A percentile compares a stretch with the other conserved stretches of the same genome.
These are phyloP conservation scores for Gila orcuttii DNA, from an alignment of 2,113 vertebrate species.

Conservation along the genomic window DNA sequence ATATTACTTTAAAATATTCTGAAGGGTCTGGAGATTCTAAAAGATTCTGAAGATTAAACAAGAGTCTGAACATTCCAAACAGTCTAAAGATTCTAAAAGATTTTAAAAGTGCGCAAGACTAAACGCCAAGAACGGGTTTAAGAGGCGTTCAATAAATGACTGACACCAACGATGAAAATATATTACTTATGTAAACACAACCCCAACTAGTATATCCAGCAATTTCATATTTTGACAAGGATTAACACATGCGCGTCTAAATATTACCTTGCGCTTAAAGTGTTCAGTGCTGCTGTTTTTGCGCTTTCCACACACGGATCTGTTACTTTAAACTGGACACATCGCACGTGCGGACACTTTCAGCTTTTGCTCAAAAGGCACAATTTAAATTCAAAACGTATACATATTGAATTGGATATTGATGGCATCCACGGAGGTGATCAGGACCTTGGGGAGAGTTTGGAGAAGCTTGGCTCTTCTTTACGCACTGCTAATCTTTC, in stretches of 20 bases:
- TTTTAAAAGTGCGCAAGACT: not conserved
- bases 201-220: not conserved
- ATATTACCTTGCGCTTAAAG: not conserved
- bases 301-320: not conserved
- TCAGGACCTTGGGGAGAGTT: constrained; percentile 1
- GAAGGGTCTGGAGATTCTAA: not conserved
- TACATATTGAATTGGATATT: not conserved
- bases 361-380: not conserved
- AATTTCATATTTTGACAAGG: not conserved
- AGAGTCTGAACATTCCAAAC: too few species aligned
- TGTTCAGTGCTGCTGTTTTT: not conserved
- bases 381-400: not conserved
- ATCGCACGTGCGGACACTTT: not conserved
- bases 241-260: not conserved
- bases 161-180: not conserved
- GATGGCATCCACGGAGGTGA: constrained; percentile 4
- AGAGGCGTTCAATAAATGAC: not conserved
- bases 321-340: not conserved
- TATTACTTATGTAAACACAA: not conserved
- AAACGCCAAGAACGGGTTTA: not conserved
- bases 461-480: constrained; percentile 55
- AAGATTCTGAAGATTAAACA: not conserved
- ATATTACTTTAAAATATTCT: not conserved
- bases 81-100: not conserved
- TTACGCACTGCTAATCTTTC: constrained; percentile 65